A percentile compares a stretch with the other conserved stretches of the same genome.
Conservation (phyloP, 2,797 vertebrate genomes). For the Pantherophis vulpinus region DNA sequence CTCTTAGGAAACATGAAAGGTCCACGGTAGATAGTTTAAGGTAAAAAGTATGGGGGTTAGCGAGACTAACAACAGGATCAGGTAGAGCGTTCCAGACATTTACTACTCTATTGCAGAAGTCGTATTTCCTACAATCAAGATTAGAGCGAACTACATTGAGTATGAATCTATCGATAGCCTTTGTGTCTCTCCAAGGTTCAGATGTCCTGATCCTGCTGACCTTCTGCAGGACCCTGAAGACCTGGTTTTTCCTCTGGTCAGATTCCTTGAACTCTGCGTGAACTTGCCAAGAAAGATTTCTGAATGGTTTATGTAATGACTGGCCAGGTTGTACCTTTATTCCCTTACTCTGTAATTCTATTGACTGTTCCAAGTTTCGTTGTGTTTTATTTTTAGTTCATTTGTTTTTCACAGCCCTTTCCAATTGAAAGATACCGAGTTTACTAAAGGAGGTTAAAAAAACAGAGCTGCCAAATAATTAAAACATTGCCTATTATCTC, state of each 20-base stretch:
- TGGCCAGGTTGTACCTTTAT: background rate
- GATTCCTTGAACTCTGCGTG: background rate
- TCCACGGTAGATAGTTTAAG: too few relatives aligned
- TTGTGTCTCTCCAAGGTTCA: background rate
- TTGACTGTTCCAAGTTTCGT: background rate
- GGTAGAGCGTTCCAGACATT: too few relatives aligned
- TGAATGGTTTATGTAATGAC: background rate
- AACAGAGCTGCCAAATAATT: background rate
- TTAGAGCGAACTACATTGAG: too few relatives aligned
- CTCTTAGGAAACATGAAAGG: too few relatives aligned
- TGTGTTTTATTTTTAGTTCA: background rate
- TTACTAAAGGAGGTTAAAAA: background rate
- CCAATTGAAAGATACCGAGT: background rate
- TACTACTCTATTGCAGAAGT: too few relatives aligned
- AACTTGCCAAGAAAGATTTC: background rate
- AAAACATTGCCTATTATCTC: background rate
- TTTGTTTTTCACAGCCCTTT: background rate
- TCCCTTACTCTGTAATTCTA: background rate
- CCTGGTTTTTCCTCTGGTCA: background rate
- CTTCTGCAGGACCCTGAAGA: background rate
- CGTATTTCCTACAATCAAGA: too few relatives aligned
- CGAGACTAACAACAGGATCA: too few relatives aligned
- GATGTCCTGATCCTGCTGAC: background rate
- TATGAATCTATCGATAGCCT: too few relatives aligned
- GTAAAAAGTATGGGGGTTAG: too few relatives aligned